Evolutionary conservation across 1,140 invertebrate species (phyloP).

Genomic region (Bombus haemorrhoidalis): DNA sequence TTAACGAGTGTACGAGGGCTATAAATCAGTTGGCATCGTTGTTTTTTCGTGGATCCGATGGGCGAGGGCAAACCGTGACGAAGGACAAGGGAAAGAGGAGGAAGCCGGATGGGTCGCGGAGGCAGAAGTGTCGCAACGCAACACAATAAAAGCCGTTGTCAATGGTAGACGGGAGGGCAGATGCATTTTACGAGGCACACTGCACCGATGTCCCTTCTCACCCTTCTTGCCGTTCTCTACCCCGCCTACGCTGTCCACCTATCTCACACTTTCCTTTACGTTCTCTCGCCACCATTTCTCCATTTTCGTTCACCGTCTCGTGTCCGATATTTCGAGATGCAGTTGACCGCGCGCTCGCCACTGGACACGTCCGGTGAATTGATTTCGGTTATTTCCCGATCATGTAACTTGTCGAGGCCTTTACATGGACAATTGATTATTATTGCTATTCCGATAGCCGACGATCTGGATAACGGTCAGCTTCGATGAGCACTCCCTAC

Average conservation of each 20-base stretch:
- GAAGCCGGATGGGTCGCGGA: slow-evolving; percentile 36
- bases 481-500: background rate
- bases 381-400: slow-evolving; percentile 73
- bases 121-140: slow-evolving; percentile 60
- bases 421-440: slow-evolving; percentile 74
- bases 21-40: slow-evolving; percentile 78
- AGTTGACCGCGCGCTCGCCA: slow-evolving; percentile 57
- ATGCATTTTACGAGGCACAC: slow-evolving; percentile 75
- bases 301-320: background rate
- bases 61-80: slow-evolving; percentile 37
- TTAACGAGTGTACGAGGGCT: slow-evolving; percentile 78
- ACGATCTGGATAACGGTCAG: slow-evolving; percentile 41
- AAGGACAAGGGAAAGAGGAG: slow-evolving; percentile 44
- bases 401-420: slow-evolving; percentile 69
- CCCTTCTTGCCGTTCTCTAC: slow-evolving; percentile 1
- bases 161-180: slow-evolving; percentile 65
- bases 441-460: slow-evolving; percentile 67
- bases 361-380: slow-evolving; percentile 65
- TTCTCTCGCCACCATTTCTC: slow-evolving; percentile 38
- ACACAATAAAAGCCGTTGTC: slow-evolving; percentile 72
- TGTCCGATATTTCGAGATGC: slow-evolving; percentile 51
- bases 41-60: slow-evolving; percentile 59
- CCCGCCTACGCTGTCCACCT: slow-evolving; percentile 11
- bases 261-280: slow-evolving; percentile 34
- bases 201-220: slow-evolving; percentile 58